A percentile compares a stretch with the other conserved stretches of the same genome.
Evolutionary conservation across 2,113 vertebrate genomes (phyloP).

Genomic region (Callithrix jacchus): DNA sequence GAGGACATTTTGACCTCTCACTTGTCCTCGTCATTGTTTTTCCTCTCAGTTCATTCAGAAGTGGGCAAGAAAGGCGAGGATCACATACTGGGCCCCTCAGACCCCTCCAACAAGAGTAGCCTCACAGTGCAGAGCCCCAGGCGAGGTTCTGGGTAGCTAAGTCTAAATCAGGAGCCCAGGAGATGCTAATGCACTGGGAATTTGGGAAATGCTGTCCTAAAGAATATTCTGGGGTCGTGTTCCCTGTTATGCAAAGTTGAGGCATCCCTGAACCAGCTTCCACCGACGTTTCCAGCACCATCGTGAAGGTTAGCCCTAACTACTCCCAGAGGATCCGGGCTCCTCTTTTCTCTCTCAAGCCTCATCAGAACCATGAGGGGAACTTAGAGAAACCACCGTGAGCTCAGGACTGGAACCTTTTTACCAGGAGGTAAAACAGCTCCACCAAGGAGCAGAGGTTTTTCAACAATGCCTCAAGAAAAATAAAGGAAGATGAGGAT

Average conservation of each 20-base stretch:
- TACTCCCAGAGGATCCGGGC: background rate
- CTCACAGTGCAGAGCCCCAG: background rate
- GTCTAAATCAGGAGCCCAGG: background rate
- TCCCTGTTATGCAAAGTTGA: background rate
- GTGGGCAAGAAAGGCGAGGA: background rate
- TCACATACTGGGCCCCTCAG: accelerated
- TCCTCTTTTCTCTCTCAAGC: too few species aligned
- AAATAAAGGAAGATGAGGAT: background rate
- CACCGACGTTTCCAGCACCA: background rate
- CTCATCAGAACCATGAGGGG: background rate
- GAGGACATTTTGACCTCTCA: background rate
- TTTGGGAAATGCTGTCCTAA: background rate
- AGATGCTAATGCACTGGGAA: background rate
- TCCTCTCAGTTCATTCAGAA: background rate
- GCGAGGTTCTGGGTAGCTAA: accelerated
- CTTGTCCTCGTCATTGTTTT: background rate
- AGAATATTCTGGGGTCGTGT: background rate
- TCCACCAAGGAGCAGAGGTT: accelerated
- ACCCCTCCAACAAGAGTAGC: background rate
- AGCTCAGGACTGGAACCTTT: background rate
- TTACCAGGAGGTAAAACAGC: background rate
- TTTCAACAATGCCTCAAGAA: background rate
- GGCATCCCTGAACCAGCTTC: background rate
- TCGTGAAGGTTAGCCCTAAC: background rate
- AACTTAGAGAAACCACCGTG: background rate